These are phyloP conservation scores for Cylloceria caligata DNA, from an alignment of 2,888 invertebrate species.

Conservation along the genomic window DNA sequence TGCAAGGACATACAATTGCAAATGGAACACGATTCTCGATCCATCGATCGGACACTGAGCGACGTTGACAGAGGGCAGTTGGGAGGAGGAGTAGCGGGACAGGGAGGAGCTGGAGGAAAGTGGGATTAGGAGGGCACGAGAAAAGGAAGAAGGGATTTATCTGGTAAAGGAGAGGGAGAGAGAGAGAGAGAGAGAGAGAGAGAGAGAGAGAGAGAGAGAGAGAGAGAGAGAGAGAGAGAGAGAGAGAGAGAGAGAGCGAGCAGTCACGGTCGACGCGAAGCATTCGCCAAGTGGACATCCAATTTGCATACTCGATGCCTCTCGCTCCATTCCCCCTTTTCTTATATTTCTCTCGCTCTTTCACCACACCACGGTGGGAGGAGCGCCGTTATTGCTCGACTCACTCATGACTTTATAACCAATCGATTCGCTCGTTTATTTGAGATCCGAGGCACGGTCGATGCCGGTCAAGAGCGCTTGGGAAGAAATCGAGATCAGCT, in stretches of 20 bases:
- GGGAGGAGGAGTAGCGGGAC: conserved; percentile 53
- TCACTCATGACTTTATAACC: conserved; percentile 71
- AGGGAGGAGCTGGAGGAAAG: conserved; percentile 62
- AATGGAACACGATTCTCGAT: conserved; percentile 60
- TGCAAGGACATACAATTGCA: conserved; percentile 48
- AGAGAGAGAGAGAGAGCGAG: conserved; percentile 45
- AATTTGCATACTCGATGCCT: conserved; percentile 77
- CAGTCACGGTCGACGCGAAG: conserved; percentile 71
- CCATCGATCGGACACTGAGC: conserved; percentile 59
- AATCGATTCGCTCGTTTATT: conserved; percentile 73
- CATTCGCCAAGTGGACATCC: conserved; percentile 72
- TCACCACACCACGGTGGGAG: conserved; percentile 64
- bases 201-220: conserved; percentile 16
- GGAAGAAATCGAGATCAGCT: conserved; percentile 9
- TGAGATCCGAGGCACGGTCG: conserved; percentile 1
- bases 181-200: conserved; percentile 49
- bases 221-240: conserved; percentile 44
- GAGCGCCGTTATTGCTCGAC: conserved; percentile 70
- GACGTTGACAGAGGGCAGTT: conserved; percentile 61
- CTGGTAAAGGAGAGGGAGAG: conserved; percentile 14
- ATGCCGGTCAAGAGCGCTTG: conserved; percentile 4
- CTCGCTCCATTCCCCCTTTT: conserved; percentile 21
- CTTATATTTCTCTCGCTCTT: conserved; percentile 29
- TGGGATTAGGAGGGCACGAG: conserved; percentile 50
- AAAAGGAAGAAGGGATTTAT: conserved; percentile 57